Percentiles rank a stretch among this genome's conserved stretches.
phyloP scores from a whole-genome alignment of 2,797 vertebrate genomes.

The Ctenosaura bakeri region DNA sequence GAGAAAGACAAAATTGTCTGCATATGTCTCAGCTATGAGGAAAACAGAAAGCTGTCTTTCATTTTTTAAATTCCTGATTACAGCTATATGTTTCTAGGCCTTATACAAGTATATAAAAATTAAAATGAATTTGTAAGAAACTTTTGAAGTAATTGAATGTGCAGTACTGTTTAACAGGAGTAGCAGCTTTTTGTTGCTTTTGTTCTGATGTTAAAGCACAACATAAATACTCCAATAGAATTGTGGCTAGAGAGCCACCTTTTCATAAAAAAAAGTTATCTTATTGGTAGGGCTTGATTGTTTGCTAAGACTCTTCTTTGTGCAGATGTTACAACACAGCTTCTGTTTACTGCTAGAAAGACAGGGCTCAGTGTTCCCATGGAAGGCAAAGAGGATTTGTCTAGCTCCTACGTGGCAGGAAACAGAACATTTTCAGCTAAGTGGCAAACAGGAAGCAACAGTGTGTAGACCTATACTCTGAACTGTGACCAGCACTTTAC shows the following conservation, averaged over 20 bases:
- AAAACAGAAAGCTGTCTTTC: not conserved
- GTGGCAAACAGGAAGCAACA: not conserved
- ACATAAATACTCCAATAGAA: not conserved
- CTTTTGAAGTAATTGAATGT: not conserved
- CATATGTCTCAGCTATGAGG: not conserved
- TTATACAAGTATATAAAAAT: no score
- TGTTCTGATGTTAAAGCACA: not conserved
- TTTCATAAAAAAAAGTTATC: not conserved
- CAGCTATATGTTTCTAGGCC: no score
- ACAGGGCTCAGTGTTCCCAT: not conserved
- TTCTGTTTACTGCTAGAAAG: not conserved
- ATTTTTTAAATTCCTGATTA: not conserved
- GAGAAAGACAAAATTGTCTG: no score
- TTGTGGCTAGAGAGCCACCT: not conserved
- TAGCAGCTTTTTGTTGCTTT: not conserved
- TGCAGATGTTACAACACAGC: not conserved
- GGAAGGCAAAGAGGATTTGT: not conserved
- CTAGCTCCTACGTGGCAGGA: not conserved
- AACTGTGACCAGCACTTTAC: not conserved
- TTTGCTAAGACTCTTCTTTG: not conserved
- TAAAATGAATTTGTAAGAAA: not conserved
- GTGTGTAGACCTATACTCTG: not conserved
- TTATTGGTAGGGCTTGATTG: not conserved
- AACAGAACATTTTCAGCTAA: not conserved
- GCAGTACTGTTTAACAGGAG: not conserved